These are phyloP conservation scores for Maconellicoccus hirsutus DNA, from an alignment of 1,140 invertebrate genomes.

Conservation along the genomic window DNA sequence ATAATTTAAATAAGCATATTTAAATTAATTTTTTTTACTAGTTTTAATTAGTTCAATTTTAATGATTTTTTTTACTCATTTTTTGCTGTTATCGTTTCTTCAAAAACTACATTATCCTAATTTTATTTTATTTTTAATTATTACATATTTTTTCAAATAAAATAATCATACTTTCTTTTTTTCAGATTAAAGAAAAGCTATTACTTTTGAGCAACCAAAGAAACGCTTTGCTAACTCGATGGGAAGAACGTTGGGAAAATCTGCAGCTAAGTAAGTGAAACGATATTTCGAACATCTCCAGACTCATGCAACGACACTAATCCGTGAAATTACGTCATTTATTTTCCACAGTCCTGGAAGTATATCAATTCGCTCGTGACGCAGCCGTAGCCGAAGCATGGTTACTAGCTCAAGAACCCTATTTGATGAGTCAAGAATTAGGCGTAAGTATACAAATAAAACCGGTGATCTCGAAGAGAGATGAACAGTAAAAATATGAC, in stretches of 20 bases:
- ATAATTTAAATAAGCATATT: too few relatives aligned
- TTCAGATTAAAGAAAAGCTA: slow-evolving; percentile 88
- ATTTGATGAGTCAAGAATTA: slow-evolving; percentile 89
- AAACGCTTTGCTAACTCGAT: slow-evolving; percentile 81
- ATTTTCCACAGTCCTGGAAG: slow-evolving; percentile 75
- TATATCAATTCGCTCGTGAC: slow-evolving; percentile 98
- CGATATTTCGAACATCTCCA: slow-evolving; percentile 24
- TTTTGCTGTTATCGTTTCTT: too few relatives aligned
- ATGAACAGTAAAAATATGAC: too few relatives aligned
- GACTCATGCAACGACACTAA: too few relatives aligned
- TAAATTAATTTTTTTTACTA: too few relatives aligned
- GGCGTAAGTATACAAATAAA: slow-evolving; percentile 47
- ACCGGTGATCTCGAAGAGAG: too few relatives aligned
- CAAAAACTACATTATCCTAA: too few relatives aligned
- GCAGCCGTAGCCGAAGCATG: slow-evolving; percentile 98
- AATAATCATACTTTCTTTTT: slow-evolving; percentile 35
- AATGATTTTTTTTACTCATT: too few relatives aligned
- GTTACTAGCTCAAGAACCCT: slow-evolving; percentile 97
- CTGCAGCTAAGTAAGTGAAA: slow-evolving; percentile 76
- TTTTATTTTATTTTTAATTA: too few relatives aligned
- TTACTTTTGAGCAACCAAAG: slow-evolving; percentile 81
- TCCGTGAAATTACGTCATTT: neutral
- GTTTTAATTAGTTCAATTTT: too few relatives aligned
- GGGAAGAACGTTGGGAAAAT: slow-evolving; percentile 98
- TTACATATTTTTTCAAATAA: neutral